Evolutionary conservation across 2,113 vertebrate species (phyloP), one percentile per base, ranked within the genome.

Genomic region (Arvicanthis niloticus): DNA sequence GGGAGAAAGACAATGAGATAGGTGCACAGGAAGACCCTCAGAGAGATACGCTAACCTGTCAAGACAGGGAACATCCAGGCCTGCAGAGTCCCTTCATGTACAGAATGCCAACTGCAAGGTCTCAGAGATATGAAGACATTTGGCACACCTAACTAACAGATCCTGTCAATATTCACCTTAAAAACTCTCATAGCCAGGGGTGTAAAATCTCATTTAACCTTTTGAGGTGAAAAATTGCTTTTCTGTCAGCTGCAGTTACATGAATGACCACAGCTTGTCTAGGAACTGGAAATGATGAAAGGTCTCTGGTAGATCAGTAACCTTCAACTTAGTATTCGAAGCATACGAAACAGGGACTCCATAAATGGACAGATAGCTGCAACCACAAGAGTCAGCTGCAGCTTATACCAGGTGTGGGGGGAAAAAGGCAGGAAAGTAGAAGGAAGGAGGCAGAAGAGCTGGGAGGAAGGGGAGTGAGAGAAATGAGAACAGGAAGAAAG

Each of bases 221-320:
- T 91, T 6, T 65, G 40, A 96, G 34, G 58, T 34, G 60, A 96
- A 97, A 96, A 80, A 85, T 5, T 92, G 94, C 90, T 89, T 97
- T 93, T 93, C n/a, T 85, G 56, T 95, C 94, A 70, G 56, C 26
- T 72, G 76, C 10, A 82, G 60, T 93, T 88, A 70, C 40, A 88
- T 19, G 62, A 80, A 22, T 53, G 31, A 93, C 68, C 56, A 73
- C 24, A 75, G 45, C 87, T 94, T 68, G 21, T 34, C 15, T 58
- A 51, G 56, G 11, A 92, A 72, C n/a, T 60, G 40, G 80, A 65
- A 89, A 80, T 21, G 58, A 62, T 15, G 29, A 51, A 60, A 84
- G 60, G 68, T 70, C 67, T 91, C 40, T 5, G 42, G 22, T 42
- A 58, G 3, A 26, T 0, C 11, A 73, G 67, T 26, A 87, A 92